Base-by-base conservation (phyloP, 2,888 invertebrate genomes). In the Sminthurides aquaticus region DNA sequence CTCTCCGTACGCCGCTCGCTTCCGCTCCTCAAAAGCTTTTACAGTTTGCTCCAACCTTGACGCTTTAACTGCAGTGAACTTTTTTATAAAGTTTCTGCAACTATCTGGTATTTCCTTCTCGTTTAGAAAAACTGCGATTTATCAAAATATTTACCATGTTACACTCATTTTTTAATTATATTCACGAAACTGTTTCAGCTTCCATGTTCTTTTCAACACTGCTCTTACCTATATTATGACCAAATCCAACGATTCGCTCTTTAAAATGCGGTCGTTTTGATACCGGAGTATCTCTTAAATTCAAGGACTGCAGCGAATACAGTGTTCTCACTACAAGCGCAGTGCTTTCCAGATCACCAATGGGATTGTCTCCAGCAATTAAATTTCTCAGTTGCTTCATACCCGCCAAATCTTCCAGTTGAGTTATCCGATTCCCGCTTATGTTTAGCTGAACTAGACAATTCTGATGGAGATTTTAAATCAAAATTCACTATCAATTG, bases 221-320 rank as follows among this genome's bases (percentile, higher is more conserved):
- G 52, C 5, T 11, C 52, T 58, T 59, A 74, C 73, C 69, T 11
- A 74, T 64, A 56, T 66, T 57, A 25, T 56, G 60, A 18, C 66
- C 58, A 43, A 49, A 64, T 3, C 71, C 74, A 56, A 74, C 67
- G 5, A 74, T 60, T 56, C 68, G 60, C 28, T 71, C 67, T 34
- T 68, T 67, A 54, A 73, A 89, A 64, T 85, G 82, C 75, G 84
- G 84, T 69, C 81, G 80, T 72, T 81, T 83, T 1, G 82, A 81
- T 72, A 88, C 83, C 0, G 87, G 86, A 77, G 88, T 88, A 0
- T 84, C 85, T 52, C 77, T 78, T 63, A 88, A 82, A 69, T 81
- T 83, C 0, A 83, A 78, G 64, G 84, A 83, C 52, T 80, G 80
- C 34, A 89, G 78, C 67, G 79, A 79, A n/a, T 78, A 73, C 75